Base-by-base conservation (phyloP, 2,797 vertebrate genomes). In the Chrysocyon brachyurus region DNA sequence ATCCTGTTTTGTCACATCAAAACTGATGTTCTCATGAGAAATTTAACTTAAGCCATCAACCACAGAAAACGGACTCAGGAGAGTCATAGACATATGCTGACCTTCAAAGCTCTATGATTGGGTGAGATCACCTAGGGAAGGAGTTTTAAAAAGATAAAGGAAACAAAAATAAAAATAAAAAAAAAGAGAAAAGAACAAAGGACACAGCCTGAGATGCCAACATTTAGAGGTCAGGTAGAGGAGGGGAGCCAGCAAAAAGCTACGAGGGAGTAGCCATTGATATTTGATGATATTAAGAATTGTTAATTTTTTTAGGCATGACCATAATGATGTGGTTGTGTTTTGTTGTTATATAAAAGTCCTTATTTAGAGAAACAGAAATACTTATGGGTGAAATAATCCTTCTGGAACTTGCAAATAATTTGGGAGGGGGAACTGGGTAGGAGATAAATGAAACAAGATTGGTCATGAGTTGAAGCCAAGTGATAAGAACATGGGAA, bases 11-110 rank as follows among this genome's bases (percentile, higher is more conserved):
- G 54, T 40, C 40, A 28, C n/a, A 85, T 12, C 56, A 31, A 88
- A 57, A 66, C 40, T 84, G 64, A 64, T 91, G 19, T 64, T 83
- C n/a, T 72, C 57, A 46, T 91, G 91, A 94, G 64, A 97, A 96
- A 84, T 72, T 88, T 46, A 73, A 78, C 15, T 11, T 66, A 70
- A 95, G 8, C 33, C 24, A 49, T 12, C 14, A 68, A 64, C 54
- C 26, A 52, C 4, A 52, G 81, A 81, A 90, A 75, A 59, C 12
- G 61, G 46, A 66, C 70, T 78, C 33, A 59, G 46, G 68, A 64
- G 81, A 83, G 9, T 91, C 49, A 31, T 72, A 10, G 89, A 57
- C 56, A 88, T 15, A 77, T 8, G 57, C 63, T 64, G 64, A 12
- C 77, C 72, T 81, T 86, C 87, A 84, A 52, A 77, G 40, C 31